phyloP scores from a whole-genome alignment of 2,888 invertebrate species.

The Coremacera marginata region DNA sequence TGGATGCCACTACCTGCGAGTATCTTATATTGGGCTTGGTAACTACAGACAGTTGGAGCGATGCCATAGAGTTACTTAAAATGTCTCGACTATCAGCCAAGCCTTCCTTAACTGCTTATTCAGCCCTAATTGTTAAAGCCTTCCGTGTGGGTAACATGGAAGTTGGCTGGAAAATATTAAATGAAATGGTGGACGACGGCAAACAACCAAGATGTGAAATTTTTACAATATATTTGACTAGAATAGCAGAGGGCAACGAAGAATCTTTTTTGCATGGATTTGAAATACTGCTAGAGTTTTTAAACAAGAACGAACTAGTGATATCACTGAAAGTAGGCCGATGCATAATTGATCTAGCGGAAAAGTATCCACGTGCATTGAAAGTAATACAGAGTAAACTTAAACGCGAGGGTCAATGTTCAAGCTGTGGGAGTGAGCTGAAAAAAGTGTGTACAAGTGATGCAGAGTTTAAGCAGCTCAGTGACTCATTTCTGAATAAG shows the following conservation, averaged over 20 bases:
- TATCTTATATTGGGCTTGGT: slow-evolving; percentile 75
- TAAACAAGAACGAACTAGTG: slow-evolving; percentile 71
- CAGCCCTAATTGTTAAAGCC: slow-evolving; percentile 73
- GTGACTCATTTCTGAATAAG: slow-evolving; percentile 75
- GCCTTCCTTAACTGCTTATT: slow-evolving; percentile 71
- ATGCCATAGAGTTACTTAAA: slow-evolving; percentile 73
- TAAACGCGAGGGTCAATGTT: slow-evolving; percentile 74
- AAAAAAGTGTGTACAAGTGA: slow-evolving; percentile 71
- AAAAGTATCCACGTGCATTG: slow-evolving; percentile 48
- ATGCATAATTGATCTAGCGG: slow-evolving; percentile 58
- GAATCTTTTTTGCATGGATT: slow-evolving; percentile 66
- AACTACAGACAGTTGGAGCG: slow-evolving; percentile 75
- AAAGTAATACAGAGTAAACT: slow-evolving; percentile 41
- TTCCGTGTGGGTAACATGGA: slow-evolving; percentile 68
- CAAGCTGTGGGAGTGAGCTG: slow-evolving; percentile 72
- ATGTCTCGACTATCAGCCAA: slow-evolving; percentile 71
- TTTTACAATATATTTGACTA: slow-evolving; percentile 72
- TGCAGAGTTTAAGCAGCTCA: slow-evolving; percentile 76
- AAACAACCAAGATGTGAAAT: slow-evolving; percentile 70
- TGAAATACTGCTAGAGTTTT: slow-evolving; percentile 73
- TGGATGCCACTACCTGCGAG: slow-evolving; percentile 75
- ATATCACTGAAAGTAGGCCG: slow-evolving; percentile 62
- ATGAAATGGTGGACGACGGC: slow-evolving; percentile 70
- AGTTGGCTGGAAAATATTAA: slow-evolving; percentile 75
- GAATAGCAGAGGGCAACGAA: slow-evolving; percentile 68